Conservation (phyloP, 2,113 vertebrate genomes). For the Cricetomys ansorgei region DNA sequence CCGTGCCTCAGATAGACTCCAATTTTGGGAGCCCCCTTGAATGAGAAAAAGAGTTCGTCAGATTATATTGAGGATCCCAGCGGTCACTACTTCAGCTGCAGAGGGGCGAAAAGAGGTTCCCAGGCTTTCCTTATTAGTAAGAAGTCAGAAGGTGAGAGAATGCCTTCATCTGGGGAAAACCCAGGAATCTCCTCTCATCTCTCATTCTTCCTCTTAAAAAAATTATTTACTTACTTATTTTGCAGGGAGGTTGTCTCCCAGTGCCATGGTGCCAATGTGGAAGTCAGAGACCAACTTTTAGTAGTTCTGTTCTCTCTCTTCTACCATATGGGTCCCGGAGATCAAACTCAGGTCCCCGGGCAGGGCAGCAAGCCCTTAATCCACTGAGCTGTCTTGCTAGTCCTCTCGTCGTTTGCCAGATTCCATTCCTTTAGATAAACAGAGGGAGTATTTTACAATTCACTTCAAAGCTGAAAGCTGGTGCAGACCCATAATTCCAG, state of each 20-base stretch:
- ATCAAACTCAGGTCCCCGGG: not conserved
- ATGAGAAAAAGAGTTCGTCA: not conserved
- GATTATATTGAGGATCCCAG: rapidly evolving
- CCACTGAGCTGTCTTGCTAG: not conserved
- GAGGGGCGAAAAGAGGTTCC: not conserved
- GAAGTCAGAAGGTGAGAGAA: not conserved
- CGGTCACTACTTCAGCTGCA: rapidly evolving
- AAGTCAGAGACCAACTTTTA: not conserved
- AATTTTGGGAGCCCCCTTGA: not conserved
- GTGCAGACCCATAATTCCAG: not conserved
- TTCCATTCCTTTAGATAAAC: slow-evolving; percentile 36
- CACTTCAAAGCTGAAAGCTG: not conserved
- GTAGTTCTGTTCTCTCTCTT: not conserved
- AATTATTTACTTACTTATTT: not conserved
- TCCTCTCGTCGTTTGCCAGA: not conserved
- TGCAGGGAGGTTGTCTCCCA: not conserved
- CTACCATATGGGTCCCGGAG: not conserved
- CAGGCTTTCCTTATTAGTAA: not conserved
- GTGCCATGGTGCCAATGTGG: not conserved
- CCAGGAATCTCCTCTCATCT: not conserved
- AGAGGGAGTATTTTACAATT: not conserved
- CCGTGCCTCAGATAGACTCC: not conserved
- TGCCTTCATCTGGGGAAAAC: not conserved
- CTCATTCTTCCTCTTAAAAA: not conserved
- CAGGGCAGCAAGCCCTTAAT: not conserved